Conservation (phyloP, 2,888 invertebrate genomes). For the Gari tellinella region DNA sequence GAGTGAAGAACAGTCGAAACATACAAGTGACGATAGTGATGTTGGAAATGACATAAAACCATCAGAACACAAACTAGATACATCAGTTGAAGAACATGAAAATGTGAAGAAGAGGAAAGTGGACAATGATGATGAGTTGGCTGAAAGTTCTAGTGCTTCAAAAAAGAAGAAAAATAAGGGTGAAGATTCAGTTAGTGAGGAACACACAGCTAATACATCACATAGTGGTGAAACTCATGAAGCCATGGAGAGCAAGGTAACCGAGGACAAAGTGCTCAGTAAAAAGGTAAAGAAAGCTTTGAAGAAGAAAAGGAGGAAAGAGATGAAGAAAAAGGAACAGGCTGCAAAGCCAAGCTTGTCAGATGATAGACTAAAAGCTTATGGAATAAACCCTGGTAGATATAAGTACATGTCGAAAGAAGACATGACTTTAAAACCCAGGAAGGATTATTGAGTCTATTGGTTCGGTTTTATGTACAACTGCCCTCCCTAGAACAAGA, state of each 20-base stretch:
- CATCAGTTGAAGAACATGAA: too few relatives aligned
- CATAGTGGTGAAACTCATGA: not conserved
- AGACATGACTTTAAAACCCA: too few relatives aligned
- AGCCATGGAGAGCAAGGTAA: not conserved
- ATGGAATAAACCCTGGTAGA: constrained; percentile 87
- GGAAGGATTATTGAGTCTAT: too few relatives aligned
- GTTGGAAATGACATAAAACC: too few relatives aligned
- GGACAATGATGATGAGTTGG: constrained; percentile 20
- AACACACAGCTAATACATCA: not conserved
- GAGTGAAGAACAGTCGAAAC: too few relatives aligned
- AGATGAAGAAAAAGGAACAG: constrained; percentile 61
- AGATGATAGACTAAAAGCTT: constrained; percentile 94
- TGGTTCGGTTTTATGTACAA: too few relatives aligned
- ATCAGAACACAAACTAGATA: too few relatives aligned
- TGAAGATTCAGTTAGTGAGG: not conserved
- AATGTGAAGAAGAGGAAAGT: too few relatives aligned
- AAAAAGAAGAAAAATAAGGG: not conserved
- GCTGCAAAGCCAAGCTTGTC: constrained; percentile 80
- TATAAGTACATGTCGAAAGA: constrained; percentile 59
- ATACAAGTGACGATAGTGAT: too few relatives aligned
- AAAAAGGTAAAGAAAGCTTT: constrained; percentile 24
- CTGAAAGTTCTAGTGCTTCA: constrained; percentile 3
- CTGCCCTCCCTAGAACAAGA: too few relatives aligned
- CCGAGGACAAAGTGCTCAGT: constrained; percentile 14
- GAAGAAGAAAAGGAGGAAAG: constrained; percentile 35